These are phyloP conservation scores for Eulacestoma nigropectus DNA, from an alignment of 2,113 vertebrate species.

Conservation along the genomic window DNA sequence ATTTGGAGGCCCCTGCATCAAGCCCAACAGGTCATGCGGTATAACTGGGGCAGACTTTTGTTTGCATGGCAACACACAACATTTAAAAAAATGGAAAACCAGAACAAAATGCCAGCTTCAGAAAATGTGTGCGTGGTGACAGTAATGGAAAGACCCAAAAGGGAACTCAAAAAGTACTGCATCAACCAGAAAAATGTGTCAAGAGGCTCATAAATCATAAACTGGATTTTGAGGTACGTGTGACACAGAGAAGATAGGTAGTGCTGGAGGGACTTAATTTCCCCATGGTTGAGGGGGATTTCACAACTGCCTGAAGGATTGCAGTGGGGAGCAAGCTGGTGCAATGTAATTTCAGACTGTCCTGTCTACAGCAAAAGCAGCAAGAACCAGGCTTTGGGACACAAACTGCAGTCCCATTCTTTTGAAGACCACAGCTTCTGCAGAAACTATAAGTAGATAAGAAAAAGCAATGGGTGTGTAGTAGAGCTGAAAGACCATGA, in stretches of 20 bases:
- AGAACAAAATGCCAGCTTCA: background rate
- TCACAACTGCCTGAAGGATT: background rate
- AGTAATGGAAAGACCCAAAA: background rate
- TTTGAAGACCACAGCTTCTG: background rate
- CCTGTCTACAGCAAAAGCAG: background rate
- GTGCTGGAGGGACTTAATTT: background rate
- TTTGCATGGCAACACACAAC: background rate
- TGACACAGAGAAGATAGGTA: background rate
- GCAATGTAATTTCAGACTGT: background rate
- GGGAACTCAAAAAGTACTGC: background rate
- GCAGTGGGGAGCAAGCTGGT: background rate
- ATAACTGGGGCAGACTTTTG: background rate
- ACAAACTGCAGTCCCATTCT: background rate
- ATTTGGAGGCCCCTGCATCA: background rate
- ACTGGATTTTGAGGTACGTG: background rate
- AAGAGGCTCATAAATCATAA: background rate
- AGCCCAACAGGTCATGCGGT: background rate
- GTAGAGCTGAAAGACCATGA: background rate
- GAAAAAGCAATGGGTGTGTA: background rate
- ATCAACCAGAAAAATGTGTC: background rate
- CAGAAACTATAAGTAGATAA: background rate
- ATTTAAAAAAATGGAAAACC: background rate
- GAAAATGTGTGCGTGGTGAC: background rate
- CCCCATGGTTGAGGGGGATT: background rate
- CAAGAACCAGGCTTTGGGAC: background rate